A percentile compares a stretch with the other conserved stretches of the same genome.
These are phyloP conservation scores for Coluber constrictor DNA, from an alignment of 2,797 vertebrate species.

Conservation along the genomic window DNA sequence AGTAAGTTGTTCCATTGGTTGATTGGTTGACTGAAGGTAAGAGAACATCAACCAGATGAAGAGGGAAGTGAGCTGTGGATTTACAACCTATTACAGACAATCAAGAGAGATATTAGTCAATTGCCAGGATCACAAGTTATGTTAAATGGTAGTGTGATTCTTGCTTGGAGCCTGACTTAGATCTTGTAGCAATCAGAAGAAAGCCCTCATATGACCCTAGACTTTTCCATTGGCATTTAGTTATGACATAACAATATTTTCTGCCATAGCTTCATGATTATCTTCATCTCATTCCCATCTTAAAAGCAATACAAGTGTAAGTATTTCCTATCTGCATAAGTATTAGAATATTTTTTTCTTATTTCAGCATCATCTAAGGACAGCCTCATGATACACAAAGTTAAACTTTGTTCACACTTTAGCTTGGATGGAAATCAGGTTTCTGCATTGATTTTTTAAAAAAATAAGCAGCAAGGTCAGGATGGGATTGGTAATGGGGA, in stretches of 20 bases:
- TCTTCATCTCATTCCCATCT: not conserved
- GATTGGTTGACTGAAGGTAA: not conserved
- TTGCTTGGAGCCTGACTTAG: not conserved
- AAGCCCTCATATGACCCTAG: not conserved
- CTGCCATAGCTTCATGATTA: not conserved
- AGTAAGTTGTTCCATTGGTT: not conserved
- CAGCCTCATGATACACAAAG: not conserved
- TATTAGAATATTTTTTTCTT: not conserved
- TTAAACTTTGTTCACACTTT: too few relatives aligned
- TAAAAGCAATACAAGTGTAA: not conserved
- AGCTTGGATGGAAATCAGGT: too few relatives aligned
- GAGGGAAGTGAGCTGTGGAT: not conserved
- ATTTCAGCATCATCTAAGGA: not conserved
- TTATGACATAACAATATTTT: not conserved
- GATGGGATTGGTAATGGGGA: too few relatives aligned
- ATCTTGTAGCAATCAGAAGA: not conserved
- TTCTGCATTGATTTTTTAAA: too few relatives aligned
- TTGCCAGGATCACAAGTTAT: not conserved
- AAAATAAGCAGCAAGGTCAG: too few relatives aligned
- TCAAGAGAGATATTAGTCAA: not conserved
- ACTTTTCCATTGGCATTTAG: not conserved
- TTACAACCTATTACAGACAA: not conserved
- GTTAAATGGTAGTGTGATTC: not conserved
- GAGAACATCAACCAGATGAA: not conserved
- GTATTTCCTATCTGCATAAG: not conserved